These are phyloP conservation scores for Caenorhabditis wallacei DNA, from an alignment of 2,888 invertebrate genomes.

Conservation along the genomic window DNA sequence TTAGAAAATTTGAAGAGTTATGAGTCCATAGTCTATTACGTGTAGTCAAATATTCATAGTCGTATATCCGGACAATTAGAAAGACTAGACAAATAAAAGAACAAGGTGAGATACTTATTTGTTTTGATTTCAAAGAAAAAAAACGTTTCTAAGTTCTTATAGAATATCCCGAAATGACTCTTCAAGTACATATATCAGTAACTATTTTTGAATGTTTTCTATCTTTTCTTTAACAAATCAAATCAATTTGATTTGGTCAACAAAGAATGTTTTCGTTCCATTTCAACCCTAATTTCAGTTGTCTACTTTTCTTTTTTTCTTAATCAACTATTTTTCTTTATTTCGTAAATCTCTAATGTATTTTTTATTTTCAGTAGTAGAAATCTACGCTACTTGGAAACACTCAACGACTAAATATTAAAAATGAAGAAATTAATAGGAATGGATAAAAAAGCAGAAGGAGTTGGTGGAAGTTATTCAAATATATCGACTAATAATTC, in stretches of 20 bases:
- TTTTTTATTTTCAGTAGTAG: slow-evolving; percentile 4
- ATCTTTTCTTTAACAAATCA: not conserved
- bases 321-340: not conserved
- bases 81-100: slow-evolving; percentile 3
- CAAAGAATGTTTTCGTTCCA: not conserved
- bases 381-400: slow-evolving; percentile 1
- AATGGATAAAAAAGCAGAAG: slow-evolving; percentile 48
- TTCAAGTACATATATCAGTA: not conserved
- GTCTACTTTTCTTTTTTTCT: slow-evolving; percentile 6
- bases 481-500: slow-evolving; percentile 13
- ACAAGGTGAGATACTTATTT: slow-evolving; percentile 1
- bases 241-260: slow-evolving; percentile 26
- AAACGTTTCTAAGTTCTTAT: too few relatives aligned
- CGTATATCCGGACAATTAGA: slow-evolving; percentile 3
- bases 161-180: not conserved
- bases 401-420: slow-evolving; percentile 3
- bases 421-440: slow-evolving; percentile 51
- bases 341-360: not conserved
- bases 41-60: not conserved
- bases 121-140: slow-evolving; percentile 23
- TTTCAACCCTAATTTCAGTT: slow-evolving; percentile 6
- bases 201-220: too few relatives aligned
- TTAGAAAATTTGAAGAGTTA: too few relatives aligned
- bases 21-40: too few relatives aligned
- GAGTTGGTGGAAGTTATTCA: slow-evolving; percentile 32